Conservation (phyloP, 2,888 invertebrate species). For the Leucoma salicis region DNA sequence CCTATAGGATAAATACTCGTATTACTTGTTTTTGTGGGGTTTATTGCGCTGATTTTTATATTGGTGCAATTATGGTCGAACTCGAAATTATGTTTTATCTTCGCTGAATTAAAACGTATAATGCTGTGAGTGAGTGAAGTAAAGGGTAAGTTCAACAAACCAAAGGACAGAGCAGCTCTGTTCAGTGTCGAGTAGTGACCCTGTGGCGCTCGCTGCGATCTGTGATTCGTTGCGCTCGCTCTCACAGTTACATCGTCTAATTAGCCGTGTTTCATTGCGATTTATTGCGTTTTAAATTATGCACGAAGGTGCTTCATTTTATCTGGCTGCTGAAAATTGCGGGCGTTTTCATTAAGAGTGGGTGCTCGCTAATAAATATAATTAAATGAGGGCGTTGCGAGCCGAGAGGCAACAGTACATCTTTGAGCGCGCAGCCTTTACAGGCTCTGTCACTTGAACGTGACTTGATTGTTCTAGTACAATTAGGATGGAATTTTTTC, state of each 20-base stretch:
- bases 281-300: slow-evolving; percentile 68
- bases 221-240: neutral
- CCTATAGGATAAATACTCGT: too few relatives aligned
- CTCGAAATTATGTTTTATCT: too few relatives aligned
- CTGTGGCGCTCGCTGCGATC: neutral
- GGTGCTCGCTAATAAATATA: slow-evolving; percentile 56
- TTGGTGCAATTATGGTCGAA: too few relatives aligned
- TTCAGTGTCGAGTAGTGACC: neutral
- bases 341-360: slow-evolving; percentile 58
- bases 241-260: slow-evolving; percentile 52
- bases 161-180: too few relatives aligned
- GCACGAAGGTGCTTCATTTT: slow-evolving; percentile 51
- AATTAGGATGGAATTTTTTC: too few relatives aligned
- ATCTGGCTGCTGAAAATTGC: slow-evolving; percentile 43
- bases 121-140: too few relatives aligned
- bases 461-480: neutral
- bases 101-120: too few relatives aligned
- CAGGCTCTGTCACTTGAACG: slow-evolving; percentile 1
- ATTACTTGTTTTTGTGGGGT: too few relatives aligned
- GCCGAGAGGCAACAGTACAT: slow-evolving; percentile 12
- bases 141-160: too few relatives aligned
- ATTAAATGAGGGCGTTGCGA: slow-evolving; percentile 48
- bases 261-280: slow-evolving; percentile 57
- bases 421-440: neutral
- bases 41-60: too few relatives aligned